phyloP scores from a whole-genome alignment of 1,140 invertebrate genomes.

The Elysia chlorotica region DNA sequence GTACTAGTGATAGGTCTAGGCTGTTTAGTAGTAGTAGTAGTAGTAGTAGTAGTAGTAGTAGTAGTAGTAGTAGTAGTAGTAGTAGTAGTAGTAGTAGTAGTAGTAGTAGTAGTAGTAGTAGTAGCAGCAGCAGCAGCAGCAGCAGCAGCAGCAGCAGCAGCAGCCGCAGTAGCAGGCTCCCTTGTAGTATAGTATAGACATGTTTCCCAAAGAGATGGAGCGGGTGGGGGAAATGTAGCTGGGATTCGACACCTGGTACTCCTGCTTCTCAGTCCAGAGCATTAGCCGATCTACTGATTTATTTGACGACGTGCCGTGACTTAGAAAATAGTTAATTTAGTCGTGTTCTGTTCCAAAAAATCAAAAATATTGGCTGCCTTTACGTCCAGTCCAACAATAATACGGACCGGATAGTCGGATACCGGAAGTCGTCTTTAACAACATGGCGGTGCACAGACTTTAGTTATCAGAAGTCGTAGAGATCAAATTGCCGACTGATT shows the following conservation, averaged over 20 bases:
- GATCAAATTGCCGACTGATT: too few relatives aligned
- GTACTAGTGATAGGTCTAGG: background rate
- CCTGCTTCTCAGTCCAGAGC: background rate
- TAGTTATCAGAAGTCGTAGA: background rate
- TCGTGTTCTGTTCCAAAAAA: background rate
- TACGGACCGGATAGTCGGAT: background rate
- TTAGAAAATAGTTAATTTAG: background rate
- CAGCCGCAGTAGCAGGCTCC: too few relatives aligned
- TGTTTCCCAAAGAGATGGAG: background rate
- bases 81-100: too few relatives aligned
- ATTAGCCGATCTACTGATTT: background rate
- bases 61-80: too few relatives aligned
- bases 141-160: too few relatives aligned
- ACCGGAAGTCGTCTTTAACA: background rate
- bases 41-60: too few relatives aligned
- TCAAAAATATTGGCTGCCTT: background rate
- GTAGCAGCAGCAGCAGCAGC: too few relatives aligned
- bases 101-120: too few relatives aligned
- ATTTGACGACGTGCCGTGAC: background rate
- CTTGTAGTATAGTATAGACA: too few relatives aligned
- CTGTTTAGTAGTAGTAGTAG: background rate
- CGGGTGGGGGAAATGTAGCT: too few relatives aligned
- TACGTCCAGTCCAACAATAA: too few relatives aligned
- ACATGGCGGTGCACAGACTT: background rate
- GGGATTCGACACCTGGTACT: too few relatives aligned